Base-by-base conservation (phyloP, 2,888 invertebrate species). In the Lasioglossum lativentre region DNA sequence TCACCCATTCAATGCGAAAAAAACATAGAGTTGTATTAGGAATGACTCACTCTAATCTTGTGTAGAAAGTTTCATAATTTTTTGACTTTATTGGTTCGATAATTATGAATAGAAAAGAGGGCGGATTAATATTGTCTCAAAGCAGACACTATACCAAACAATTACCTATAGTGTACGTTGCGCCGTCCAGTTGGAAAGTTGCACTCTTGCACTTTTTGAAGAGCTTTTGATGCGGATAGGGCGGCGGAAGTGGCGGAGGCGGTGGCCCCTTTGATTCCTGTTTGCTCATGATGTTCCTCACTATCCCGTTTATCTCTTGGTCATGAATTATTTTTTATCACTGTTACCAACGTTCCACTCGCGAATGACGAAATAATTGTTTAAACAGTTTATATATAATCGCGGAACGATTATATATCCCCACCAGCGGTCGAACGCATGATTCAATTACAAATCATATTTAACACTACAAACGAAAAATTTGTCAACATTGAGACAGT, bases 201-300 rank as follows among this genome's bases (percentile, higher is more conserved):
- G 98, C 98, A 95, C 98, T 98, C 96, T 98, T 98, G 96, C 98
- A 98, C 95, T 98, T 98, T 96, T 97, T 97, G 95, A 97, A 97
- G 86, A 97, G 95, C 93, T 97, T 97, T 80, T 93, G 94, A 80
- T 93, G 92, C 1, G 92, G 92, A 77, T 85, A 90, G 38, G 90
- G 88, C 0, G 91, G 91, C 34, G 88, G 89, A 71, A 88, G 92
- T 10, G 93, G 92, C 23, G 93, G 91, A 27, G 92, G 91, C 12
- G 89, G 89, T 16, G 89, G 89, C 30, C 89, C 91, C 74, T 85
- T 87, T 76, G 89, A 75, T 78, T 82, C 87, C 34, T 85, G 78
- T 75, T 87, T 88, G 42, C 78, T 88, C 86, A 89, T 83, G 56
- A 71, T 87, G 79, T 87, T 86, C 77, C 80, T 89, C 76, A 75